Conservation (phyloP, 2,797 vertebrate genomes). For the Hydrophis major region DNA sequence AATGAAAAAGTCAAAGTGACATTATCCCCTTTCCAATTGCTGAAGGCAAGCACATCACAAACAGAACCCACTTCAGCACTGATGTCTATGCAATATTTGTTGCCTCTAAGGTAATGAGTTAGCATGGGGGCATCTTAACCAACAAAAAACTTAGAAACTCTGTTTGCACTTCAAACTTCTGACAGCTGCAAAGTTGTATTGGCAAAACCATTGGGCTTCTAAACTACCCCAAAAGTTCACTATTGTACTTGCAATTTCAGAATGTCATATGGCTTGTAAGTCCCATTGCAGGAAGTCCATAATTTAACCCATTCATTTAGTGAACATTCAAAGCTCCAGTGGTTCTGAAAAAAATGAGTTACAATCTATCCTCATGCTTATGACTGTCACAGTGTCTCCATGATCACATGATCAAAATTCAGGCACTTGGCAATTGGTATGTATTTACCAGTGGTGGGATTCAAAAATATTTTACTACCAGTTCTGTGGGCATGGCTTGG, state of each 20-base stretch:
- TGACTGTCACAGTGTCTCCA: no score
- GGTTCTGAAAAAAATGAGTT: background rate
- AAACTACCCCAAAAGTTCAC: background rate
- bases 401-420: background rate
- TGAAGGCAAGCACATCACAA: background rate
- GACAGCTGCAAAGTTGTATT: background rate
- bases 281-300: background rate
- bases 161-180: background rate
- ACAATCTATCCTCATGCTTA: background rate
- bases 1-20: background rate
- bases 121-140: background rate
- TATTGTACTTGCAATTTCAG: background rate
- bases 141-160: background rate
- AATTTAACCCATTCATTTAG: background rate
- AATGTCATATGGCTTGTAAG: background rate
- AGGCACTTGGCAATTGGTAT: background rate
- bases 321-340: background rate
- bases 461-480: no score
- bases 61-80: background rate
- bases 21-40: background rate
- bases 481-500: no score
- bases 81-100: background rate
- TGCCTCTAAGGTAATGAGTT: background rate
- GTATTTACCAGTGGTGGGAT: no score
- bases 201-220: background rate